Conservation (phyloP, 2,113 vertebrate species). For the Crotophaga sulcirostris region DNA sequence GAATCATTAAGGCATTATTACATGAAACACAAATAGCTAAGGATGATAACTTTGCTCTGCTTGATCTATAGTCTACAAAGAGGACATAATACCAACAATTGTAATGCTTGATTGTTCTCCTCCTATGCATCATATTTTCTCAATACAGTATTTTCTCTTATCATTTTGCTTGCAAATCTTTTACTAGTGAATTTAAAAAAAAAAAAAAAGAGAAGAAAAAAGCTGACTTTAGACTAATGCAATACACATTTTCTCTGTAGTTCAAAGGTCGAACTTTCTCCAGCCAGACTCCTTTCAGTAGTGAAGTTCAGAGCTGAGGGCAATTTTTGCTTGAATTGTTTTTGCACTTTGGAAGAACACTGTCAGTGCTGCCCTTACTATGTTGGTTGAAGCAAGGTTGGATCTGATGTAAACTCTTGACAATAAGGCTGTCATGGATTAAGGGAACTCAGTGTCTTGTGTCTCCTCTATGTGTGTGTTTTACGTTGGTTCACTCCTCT, state of each 20-base stretch:
- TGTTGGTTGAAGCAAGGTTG: background rate
- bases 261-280: background rate
- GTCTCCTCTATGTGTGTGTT: background rate
- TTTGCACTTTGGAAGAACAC: background rate
- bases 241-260: background rate
- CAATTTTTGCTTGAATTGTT: background rate
- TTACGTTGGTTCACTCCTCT: background rate
- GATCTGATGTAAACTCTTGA: background rate
- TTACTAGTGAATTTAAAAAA: background rate
- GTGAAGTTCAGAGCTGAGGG: background rate
- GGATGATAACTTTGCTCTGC: slow-evolving; percentile 7
- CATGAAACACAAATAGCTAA: slow-evolving; percentile 55
- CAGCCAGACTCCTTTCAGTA: background rate
- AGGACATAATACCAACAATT: background rate
- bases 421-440: background rate
- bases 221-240: background rate
- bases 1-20: slow-evolving; percentile 75
- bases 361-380: background rate
- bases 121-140: background rate
- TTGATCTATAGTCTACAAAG: slow-evolving; percentile 31
- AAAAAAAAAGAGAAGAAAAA: background rate
- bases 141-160: background rate
- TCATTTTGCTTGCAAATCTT: background rate
- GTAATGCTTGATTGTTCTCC: background rate
- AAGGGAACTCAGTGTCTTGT: background rate